A percentile compares a stretch with the other conserved stretches of the same genome.
Evolutionary conservation across 2,797 vertebrate genomes (phyloP).

Genomic region (Xenopus petersii): DNA sequence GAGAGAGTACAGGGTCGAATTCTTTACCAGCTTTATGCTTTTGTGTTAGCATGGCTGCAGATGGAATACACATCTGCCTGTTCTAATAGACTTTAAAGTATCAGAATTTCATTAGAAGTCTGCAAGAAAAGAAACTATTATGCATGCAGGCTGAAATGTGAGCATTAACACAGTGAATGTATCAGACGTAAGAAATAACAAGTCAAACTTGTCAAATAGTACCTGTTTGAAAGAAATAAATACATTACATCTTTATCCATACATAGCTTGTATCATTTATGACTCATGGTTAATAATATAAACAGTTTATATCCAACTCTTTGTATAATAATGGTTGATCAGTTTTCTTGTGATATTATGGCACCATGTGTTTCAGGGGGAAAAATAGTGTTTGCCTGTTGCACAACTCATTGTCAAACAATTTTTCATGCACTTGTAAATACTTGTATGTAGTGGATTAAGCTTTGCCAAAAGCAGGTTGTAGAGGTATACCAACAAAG

Average conservation of each 20-base stretch:
- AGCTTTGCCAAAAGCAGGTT: too few relatives aligned
- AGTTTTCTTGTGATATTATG: too few relatives aligned
- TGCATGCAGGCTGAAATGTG: constrained; percentile 18
- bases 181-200: constrained; percentile 28
- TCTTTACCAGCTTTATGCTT: background rate
- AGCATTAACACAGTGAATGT: constrained; percentile 14
- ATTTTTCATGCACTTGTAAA: too few relatives aligned
- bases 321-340: too few relatives aligned
- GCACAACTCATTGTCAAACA: too few relatives aligned
- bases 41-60: constrained; percentile 4
- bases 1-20: too few relatives aligned
- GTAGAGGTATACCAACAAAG: too few relatives aligned
- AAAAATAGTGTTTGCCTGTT: too few relatives aligned
- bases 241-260: constrained; percentile 7
- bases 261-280: constrained; percentile 26
- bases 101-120: constrained; percentile 31
- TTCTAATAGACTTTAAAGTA: constrained; percentile 23
- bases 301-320: background rate
- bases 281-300: constrained; percentile 16
- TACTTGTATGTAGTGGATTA: too few relatives aligned
- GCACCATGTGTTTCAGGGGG: too few relatives aligned
- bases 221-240: constrained; percentile 20
- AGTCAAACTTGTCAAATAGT: background rate
- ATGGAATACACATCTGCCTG: background rate
- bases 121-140: constrained; percentile 34